These are phyloP conservation scores for Phyllotis vaccarum DNA, from an alignment of 2,797 vertebrate genomes.

Conservation along the genomic window DNA sequence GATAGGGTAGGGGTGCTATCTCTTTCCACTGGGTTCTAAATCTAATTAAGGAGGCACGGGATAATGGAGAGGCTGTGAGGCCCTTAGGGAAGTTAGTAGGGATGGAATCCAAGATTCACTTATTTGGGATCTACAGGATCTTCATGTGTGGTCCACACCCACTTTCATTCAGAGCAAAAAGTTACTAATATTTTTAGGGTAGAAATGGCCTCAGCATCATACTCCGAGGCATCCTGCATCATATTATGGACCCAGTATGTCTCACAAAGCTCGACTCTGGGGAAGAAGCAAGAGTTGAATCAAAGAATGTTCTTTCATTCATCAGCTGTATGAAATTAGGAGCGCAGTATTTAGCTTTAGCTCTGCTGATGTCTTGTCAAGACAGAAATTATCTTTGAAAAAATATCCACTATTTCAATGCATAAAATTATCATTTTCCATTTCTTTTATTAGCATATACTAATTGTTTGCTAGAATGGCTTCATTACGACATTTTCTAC, in stretches of 20 bases:
- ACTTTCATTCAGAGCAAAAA: neutral
- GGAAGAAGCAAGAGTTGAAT: neutral
- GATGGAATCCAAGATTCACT: neutral
- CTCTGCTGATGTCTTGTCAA: slow-evolving; percentile 6
- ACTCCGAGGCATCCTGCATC: neutral
- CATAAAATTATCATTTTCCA: neutral
- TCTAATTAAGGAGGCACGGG: neutral
- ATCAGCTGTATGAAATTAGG: neutral
- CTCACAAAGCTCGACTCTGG: neutral
- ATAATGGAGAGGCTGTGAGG: neutral
- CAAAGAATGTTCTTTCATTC: neutral
- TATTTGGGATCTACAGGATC: neutral
- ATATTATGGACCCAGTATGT: neutral
- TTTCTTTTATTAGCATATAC: neutral
- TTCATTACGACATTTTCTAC: neutral
- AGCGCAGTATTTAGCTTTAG: neutral
- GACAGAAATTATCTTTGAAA: slow-evolving; percentile 14
- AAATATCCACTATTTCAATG: neutral
- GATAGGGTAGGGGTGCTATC: neutral
- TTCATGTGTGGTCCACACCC: neutral
- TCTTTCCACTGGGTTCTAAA: neutral
- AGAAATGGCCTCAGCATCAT: neutral
- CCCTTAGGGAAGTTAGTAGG: neutral
- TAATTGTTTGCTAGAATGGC: neutral
- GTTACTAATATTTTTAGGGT: neutral